Conservation (phyloP, 2,797 vertebrate genomes). For the Emydoidea blandingii region DNA sequence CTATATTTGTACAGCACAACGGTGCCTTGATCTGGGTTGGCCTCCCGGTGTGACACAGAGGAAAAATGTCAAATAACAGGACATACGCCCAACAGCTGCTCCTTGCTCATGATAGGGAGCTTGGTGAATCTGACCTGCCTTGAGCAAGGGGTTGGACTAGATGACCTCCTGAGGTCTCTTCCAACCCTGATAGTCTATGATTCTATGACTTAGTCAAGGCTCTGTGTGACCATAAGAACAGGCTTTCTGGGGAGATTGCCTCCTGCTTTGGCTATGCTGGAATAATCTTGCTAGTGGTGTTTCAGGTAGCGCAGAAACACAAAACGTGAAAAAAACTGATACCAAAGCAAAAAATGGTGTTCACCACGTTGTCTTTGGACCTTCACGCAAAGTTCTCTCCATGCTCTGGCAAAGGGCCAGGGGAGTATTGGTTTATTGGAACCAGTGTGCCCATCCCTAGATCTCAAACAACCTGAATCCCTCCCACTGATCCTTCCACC, state of each 20-base stretch:
- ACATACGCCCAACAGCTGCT: background rate
- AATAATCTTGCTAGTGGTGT: background rate
- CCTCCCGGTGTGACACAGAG: background rate
- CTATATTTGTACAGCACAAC: slow-evolving; percentile 30
- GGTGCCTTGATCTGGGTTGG: background rate
- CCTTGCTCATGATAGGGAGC: background rate
- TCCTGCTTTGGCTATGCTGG: background rate
- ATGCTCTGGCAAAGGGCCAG: background rate
- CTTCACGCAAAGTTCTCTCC: background rate
- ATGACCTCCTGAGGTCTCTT: too few relatives aligned
- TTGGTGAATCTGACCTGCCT: background rate
- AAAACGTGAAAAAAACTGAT: background rate
- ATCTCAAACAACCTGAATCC: background rate
- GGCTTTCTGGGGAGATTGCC: fast-evolving
- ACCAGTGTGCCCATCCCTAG: background rate
- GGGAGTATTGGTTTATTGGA: background rate
- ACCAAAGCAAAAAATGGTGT: background rate
- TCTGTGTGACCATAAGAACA: background rate
- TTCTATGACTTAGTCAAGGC: background rate
- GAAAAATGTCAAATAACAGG: background rate
- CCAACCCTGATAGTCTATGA: too few relatives aligned
- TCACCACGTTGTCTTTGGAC: background rate
- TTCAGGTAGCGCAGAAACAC: background rate
- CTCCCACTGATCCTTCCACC: background rate
- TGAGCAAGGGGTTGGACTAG: too few relatives aligned